Conservation (phyloP, 2,888 invertebrate species). For the Rhabditoides inermis region DNA sequence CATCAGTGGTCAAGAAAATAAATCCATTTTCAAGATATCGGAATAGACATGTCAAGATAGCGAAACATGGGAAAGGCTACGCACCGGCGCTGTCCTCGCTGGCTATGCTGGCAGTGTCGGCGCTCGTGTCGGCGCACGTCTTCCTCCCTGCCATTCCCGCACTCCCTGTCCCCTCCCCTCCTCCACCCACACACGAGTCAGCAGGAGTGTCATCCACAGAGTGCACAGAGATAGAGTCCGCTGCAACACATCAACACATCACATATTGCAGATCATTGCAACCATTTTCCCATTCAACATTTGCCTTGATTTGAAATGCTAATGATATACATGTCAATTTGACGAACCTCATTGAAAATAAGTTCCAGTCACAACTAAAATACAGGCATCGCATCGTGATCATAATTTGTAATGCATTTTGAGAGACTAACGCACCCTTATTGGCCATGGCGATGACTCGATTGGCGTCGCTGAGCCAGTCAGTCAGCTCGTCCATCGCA, state of each 20-base stretch:
- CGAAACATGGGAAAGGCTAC: background rate
- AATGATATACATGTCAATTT: background rate
- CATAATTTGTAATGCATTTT: background rate
- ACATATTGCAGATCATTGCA: background rate
- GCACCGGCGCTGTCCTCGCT: slow-evolving; percentile 33
- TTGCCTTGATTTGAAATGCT: too few species aligned
- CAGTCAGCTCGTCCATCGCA: slow-evolving; percentile 16
- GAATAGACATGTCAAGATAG: background rate
- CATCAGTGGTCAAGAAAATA: too few species aligned
- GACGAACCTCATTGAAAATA: too few species aligned
- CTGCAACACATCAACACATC: slow-evolving; percentile 14
- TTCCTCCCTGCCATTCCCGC: slow-evolving; percentile 3
- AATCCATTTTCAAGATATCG: background rate
- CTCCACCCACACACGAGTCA: slow-evolving; percentile 10
- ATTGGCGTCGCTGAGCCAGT: slow-evolving; percentile 25
- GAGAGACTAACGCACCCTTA: slow-evolving; percentile 13
- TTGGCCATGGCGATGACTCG: slow-evolving; percentile 28
- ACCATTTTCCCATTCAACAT: background rate
- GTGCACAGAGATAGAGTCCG: slow-evolving; percentile 22
- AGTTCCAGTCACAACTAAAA: background rate
- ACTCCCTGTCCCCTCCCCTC: slow-evolving; percentile 7
- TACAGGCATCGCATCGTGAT: background rate
- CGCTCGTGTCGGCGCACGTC: slow-evolving; percentile 4
- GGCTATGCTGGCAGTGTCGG: slow-evolving; percentile 33
- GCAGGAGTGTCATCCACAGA: slow-evolving; percentile 14